Percentiles rank a stretch among this genome's conserved stretches.
Conservation (phyloP, 2,888 invertebrate genomes). For the Chrysolina oricalcia region DNA sequence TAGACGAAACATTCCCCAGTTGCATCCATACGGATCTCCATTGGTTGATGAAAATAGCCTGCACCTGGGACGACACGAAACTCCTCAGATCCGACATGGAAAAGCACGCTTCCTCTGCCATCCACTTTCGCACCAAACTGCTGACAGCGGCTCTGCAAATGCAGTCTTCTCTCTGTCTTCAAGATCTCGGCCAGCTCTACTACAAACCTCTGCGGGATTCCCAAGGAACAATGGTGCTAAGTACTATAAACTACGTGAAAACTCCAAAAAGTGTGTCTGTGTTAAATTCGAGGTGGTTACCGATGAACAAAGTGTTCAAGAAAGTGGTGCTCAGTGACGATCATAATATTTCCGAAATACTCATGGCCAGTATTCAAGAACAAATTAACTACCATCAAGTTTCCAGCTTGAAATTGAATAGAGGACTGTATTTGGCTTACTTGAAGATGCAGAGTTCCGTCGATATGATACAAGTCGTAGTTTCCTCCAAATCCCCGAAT, state of each 20-base stretch:
- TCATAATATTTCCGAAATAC: constrained; percentile 85
- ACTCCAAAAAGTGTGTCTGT: constrained; percentile 91
- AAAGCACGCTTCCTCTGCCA: constrained; percentile 91
- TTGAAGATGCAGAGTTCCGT: constrained; percentile 97
- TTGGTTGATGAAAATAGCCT: constrained; percentile 95
- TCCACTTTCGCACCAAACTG: constrained; percentile 93
- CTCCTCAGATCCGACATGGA: constrained; percentile 94
- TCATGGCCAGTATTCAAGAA: constrained; percentile 91
- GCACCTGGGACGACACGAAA: constrained; percentile 98
- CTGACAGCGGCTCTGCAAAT: constrained; percentile 94
- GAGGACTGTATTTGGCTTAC: constrained; percentile 96
- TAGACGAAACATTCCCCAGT: constrained; percentile 95
- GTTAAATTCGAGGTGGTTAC: constrained; percentile 93
- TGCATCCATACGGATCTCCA: constrained; percentile 95
- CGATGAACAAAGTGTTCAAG: constrained; percentile 83
- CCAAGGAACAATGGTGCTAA: constrained; percentile 92
- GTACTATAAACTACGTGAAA: constrained; percentile 86
- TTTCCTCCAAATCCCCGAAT: constrained; percentile 93
- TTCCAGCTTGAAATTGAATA: constrained; percentile 86
- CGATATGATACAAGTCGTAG: constrained; percentile 94
- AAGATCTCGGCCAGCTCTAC: constrained; percentile 95
- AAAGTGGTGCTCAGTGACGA: constrained; percentile 84
- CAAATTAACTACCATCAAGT: constrained; percentile 85
- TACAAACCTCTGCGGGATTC: constrained; percentile 92
- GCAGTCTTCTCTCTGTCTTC: constrained; percentile 80